Evolutionary conservation across 2,888 invertebrate genomes (phyloP).

Genomic region (Diplazon laetatorius): DNA sequence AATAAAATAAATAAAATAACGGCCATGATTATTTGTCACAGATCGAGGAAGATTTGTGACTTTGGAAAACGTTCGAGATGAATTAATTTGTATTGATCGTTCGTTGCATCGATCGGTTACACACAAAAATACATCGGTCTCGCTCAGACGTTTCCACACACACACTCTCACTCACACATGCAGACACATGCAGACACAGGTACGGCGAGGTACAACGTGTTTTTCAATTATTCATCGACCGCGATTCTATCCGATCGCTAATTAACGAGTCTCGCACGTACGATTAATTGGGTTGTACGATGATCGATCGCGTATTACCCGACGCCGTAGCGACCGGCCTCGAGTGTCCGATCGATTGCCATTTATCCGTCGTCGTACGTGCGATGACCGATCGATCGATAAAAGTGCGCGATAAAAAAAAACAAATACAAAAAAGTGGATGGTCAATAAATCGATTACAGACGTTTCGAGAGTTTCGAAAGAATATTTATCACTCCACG

Average conservation of each 20-base stretch:
- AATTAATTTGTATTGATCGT: constrained; percentile 14
- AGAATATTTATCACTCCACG: no score
- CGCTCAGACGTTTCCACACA: no score
- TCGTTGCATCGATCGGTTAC: neutral
- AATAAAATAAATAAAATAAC: no score
- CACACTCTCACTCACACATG: no score
- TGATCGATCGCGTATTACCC: constrained; percentile 58
- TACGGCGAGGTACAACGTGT: constrained; percentile 31
- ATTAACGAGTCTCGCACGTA: constrained; percentile 61
- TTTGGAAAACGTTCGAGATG: neutral
- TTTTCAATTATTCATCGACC: constrained; percentile 57
- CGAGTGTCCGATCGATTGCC: neutral
- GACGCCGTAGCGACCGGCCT: constrained; percentile 5
- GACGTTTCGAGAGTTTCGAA: no score
- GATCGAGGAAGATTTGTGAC: neutral
- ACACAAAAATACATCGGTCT: no score
- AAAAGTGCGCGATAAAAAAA: neutral
- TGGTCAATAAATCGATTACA: neutral
- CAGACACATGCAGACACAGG: neutral
- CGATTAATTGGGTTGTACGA: constrained; percentile 62
- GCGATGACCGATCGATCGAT: neutral
- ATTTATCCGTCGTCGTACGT: neutral
- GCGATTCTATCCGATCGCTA: constrained; percentile 48
- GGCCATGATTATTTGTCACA: neutral
- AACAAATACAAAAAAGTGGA: neutral